Conservation (phyloP, 2,888 invertebrate genomes). For the Melinaea menophilus region DNA sequence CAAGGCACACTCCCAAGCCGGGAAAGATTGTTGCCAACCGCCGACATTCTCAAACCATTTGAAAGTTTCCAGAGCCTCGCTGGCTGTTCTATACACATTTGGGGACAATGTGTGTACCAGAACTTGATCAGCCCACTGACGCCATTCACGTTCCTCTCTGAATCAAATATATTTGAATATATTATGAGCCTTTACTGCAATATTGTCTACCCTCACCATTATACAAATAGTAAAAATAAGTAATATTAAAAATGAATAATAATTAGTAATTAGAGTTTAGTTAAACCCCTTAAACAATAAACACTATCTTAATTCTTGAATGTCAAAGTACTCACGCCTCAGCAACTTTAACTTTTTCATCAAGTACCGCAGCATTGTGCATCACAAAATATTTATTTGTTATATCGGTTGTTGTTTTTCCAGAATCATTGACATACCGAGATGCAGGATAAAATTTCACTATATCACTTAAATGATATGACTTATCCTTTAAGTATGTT, state of each 20-base stretch:
- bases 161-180: constrained; percentile 37
- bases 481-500: constrained; percentile 83
- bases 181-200: too few species aligned
- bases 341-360: constrained; percentile 68
- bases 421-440: constrained; percentile 81
- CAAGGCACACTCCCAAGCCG: constrained; percentile 88
- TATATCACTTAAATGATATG: constrained; percentile 81
- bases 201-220: too few species aligned
- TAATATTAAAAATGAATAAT: too few species aligned
- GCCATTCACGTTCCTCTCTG: constrained; percentile 96
- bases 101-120: constrained; percentile 97
- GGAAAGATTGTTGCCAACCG: constrained; percentile 94
- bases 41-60: constrained; percentile 96
- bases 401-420: constrained; percentile 84
- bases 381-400: constrained; percentile 94
- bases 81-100: constrained; percentile 93
- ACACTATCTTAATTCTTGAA: background rate
- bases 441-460: constrained; percentile 87
- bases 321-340: constrained; percentile 72
- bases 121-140: constrained; percentile 94
- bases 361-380: constrained; percentile 80
- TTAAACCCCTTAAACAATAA: too few species aligned
- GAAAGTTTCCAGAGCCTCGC: constrained; percentile 94
- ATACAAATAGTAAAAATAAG: too few species aligned
- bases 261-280: too few species aligned